These are phyloP conservation scores for Leptopterna dolabrata DNA, from an alignment of 2,888 invertebrate genomes.

Conservation along the genomic window DNA sequence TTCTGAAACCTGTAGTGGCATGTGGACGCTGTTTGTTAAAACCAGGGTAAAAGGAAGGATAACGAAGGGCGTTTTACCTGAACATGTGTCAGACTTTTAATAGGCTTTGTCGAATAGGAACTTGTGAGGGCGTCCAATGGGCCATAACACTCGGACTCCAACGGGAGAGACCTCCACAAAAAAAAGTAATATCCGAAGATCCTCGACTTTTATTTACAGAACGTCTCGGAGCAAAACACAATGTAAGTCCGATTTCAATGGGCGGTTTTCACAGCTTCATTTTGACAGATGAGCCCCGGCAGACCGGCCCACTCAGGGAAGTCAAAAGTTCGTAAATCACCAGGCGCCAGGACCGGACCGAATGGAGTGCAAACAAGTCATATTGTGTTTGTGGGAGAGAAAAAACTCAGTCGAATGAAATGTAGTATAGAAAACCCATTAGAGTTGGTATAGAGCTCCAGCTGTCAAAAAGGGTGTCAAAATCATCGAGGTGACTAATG, in stretches of 20 bases:
- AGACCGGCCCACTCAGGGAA: neutral
- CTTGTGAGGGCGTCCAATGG: constrained; percentile 43
- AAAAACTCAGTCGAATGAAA: neutral
- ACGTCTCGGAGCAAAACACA: constrained; percentile 21
- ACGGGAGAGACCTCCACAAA: neutral
- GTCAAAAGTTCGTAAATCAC: constrained; percentile 41
- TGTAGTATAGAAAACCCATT: no score
- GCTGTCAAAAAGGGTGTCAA: no score
- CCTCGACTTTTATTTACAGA: constrained; percentile 30
- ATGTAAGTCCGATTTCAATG: constrained; percentile 41
- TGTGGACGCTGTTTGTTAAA: constrained; percentile 21
- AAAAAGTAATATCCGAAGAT: neutral
- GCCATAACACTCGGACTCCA: constrained; percentile 33
- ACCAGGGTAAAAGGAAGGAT: neutral
- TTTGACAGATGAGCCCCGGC: constrained; percentile 27
- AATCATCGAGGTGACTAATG: no score
- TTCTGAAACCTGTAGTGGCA: neutral
- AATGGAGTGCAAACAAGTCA: neutral
- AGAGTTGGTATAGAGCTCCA: no score
- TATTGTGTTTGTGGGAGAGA: neutral
- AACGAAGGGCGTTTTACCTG: neutral
- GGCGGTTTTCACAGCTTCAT: constrained; percentile 18
- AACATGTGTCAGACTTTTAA: constrained; percentile 49
- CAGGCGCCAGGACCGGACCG: constrained; percentile 6
- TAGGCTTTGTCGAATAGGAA: constrained; percentile 39